Conservation (phyloP, 2,797 vertebrate species). For the Tympanoctomys barrerae region DNA sequence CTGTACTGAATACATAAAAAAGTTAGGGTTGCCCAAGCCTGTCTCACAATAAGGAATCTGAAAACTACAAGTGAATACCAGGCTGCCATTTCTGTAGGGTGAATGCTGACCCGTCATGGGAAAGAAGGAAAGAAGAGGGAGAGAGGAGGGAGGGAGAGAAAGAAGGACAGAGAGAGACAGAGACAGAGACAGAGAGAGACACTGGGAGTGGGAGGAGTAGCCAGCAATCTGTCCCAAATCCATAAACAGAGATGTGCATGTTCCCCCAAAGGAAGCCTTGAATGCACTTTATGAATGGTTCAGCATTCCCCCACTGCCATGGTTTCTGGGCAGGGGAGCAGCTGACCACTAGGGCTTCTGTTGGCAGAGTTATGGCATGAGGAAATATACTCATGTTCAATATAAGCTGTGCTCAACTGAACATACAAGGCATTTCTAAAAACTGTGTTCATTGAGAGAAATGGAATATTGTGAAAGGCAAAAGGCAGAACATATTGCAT, state of each 20-base stretch:
- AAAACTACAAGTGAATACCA: neutral
- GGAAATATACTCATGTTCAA: neutral
- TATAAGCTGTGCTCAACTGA: neutral
- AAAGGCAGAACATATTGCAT: slow-evolving; percentile 53
- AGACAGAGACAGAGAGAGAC: neutral
- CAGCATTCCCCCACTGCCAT: accelerated
- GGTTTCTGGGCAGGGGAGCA: neutral
- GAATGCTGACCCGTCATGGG: neutral
- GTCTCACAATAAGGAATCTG: neutral
- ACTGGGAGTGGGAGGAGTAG: neutral
- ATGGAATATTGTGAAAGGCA: slow-evolving; percentile 43
- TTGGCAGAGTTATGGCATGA: neutral
- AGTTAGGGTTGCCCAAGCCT: neutral
- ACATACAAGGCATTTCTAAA: slow-evolving; percentile 22
- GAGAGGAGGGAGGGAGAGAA: neutral
- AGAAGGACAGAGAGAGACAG: neutral
- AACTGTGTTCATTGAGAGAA: neutral
- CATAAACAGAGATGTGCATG: neutral
- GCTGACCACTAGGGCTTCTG: neutral
- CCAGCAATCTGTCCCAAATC: neutral
- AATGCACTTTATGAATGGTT: neutral
- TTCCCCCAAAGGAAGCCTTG: neutral
- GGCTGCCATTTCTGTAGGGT: neutral
- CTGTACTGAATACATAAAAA: too few relatives aligned
- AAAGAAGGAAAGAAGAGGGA: neutral